Evolutionary conservation across 1,140 invertebrate genomes (phyloP).

Genomic region (Lepidurus packardi): DNA sequence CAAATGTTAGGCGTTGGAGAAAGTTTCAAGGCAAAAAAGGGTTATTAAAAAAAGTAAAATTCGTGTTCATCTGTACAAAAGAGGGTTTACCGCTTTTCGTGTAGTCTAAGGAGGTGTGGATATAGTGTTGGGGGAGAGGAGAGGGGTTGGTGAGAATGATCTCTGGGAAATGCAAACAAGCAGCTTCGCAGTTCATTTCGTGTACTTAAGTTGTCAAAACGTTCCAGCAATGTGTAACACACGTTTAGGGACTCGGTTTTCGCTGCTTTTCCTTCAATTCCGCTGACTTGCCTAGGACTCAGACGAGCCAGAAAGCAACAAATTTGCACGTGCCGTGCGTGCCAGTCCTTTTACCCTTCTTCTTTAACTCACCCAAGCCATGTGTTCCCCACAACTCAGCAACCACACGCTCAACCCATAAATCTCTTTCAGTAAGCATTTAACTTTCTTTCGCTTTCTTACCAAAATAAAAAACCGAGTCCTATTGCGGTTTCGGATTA

Average conservation of each 20-base stretch:
- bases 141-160: not conserved
- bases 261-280: not conserved
- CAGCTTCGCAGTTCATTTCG: slow-evolving; percentile 14
- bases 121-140: not conserved
- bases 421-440: not conserved
- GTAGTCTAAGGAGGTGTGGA: not conserved
- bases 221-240: slow-evolving; percentile 13
- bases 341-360: slow-evolving; percentile 1
- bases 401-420: slow-evolving; percentile 11
- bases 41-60: no score
- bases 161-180: not conserved
- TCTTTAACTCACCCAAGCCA: not conserved
- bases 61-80: no score
- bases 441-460: not conserved
- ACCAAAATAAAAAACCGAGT: not conserved
- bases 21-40: no score
- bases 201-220: slow-evolving; percentile 19
- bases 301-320: not conserved
- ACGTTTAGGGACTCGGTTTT: not conserved
- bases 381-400: slow-evolving; percentile 11
- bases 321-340: slow-evolving; percentile 20
- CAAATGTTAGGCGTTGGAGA: no score
- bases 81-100: no score
- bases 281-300: not conserved
- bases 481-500: not conserved